phyloP scores from a whole-genome alignment of 2,113 vertebrate genomes.

The Alligator mississippiensis region DNA sequence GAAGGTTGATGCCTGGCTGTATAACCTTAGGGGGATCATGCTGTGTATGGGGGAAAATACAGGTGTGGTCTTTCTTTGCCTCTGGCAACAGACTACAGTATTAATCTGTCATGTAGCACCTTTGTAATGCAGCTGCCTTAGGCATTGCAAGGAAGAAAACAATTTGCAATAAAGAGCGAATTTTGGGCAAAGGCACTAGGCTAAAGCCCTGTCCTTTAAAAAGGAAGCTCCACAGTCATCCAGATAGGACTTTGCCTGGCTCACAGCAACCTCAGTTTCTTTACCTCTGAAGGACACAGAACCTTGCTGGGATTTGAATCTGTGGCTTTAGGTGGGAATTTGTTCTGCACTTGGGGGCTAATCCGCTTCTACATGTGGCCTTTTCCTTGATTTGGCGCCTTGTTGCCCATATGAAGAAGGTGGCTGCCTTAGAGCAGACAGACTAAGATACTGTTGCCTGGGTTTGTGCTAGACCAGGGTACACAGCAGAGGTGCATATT shows the following conservation, averaged over 20 bases:
- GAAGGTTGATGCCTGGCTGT: not conserved
- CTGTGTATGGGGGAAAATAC: not conserved
- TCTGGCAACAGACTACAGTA: not conserved
- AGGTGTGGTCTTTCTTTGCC: not conserved
- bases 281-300: not conserved
- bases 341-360: not conserved
- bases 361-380: not conserved
- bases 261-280: not conserved
- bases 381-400: not conserved
- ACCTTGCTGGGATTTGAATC: not conserved
- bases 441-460: not conserved
- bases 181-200: not conserved
- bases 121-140: conserved; percentile 47
- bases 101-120: not conserved
- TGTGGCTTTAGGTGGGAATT: not conserved
- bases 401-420: not conserved
- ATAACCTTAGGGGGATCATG: not conserved
- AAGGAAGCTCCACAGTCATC: not conserved
- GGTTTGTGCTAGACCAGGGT: not conserved
- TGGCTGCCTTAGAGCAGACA: not conserved
- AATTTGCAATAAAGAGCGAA: not conserved
- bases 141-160: not conserved
- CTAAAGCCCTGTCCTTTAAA: not conserved
- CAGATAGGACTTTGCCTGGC: not conserved
- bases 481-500: not conserved